A percentile compares a stretch with the other conserved stretches of the same genome.
phyloP scores from a whole-genome alignment of 2,797 vertebrate genomes.

The Etheostoma nigrum region DNA sequence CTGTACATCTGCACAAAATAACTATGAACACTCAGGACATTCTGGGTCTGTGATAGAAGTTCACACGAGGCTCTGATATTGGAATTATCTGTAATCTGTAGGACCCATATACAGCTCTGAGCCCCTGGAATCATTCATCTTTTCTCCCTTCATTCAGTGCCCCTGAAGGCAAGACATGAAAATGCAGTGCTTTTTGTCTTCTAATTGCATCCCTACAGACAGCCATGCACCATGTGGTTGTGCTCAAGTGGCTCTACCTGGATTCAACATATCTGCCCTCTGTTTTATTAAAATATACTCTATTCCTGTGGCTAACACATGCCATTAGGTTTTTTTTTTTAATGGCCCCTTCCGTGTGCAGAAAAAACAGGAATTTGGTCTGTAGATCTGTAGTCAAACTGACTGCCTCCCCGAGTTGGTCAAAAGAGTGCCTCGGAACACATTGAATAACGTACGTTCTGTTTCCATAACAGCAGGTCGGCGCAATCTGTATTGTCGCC shows the following conservation, averaged over 20 bases:
- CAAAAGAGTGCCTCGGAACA: neutral
- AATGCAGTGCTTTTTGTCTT: neutral
- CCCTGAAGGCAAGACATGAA: conserved; percentile 15
- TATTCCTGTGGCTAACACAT: neutral
- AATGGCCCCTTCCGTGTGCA: neutral
- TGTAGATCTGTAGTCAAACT: neutral
- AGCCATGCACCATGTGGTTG: conserved; percentile 6
- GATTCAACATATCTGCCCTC: neutral
- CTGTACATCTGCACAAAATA: neutral
- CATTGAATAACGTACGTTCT: neutral
- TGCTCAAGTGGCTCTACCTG: conserved; percentile 1
- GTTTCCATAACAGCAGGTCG: neutral
- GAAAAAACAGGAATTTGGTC: neutral
- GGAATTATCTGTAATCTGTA: neutral
- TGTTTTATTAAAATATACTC: neutral
- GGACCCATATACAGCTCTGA: neutral
- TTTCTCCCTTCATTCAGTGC: neutral
- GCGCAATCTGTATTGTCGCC: neutral
- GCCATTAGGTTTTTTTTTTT: neutral
- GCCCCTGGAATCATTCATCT: neutral
- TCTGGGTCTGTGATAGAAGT: neutral
- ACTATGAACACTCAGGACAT: neutral
- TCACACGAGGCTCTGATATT: neutral
- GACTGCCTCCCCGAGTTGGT: too few relatives aligned
- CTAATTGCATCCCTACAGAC: conserved; percentile 14